Evolutionary conservation across 2,888 invertebrate genomes (phyloP).

Genomic region (Chalcosyrphus nemorum): DNA sequence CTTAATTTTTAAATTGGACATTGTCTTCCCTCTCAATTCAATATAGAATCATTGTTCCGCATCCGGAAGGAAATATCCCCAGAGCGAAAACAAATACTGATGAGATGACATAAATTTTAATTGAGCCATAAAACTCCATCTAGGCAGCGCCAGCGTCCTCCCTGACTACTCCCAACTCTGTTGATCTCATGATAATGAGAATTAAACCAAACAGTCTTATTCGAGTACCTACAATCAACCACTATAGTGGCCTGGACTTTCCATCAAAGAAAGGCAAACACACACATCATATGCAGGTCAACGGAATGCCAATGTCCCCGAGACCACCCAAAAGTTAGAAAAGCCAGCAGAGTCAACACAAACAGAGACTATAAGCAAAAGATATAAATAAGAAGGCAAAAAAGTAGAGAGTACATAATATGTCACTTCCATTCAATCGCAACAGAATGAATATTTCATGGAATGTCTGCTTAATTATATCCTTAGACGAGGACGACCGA

Average conservation of each 20-base stretch:
- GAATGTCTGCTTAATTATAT: constrained; percentile 58
- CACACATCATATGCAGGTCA: background rate
- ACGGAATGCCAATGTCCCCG: constrained; percentile 37
- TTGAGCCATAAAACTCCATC: constrained; percentile 45
- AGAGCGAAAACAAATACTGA: constrained; percentile 11
- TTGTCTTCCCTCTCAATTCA: background rate
- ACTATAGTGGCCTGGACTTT: background rate
- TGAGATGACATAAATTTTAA: constrained; percentile 58
- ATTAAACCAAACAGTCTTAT: constrained; percentile 51
- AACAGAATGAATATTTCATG: constrained; percentile 63
- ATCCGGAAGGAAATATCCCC: background rate
- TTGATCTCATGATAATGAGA: constrained; percentile 64
- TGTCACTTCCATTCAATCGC: constrained; percentile 18
- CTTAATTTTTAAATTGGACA: background rate
- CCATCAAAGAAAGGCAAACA: background rate
- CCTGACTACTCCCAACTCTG: constrained; percentile 18
- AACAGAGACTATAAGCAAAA: background rate
- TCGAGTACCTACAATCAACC: background rate
- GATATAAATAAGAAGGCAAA: background rate
- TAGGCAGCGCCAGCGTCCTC: constrained; percentile 4
- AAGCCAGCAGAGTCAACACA: constrained; percentile 36
- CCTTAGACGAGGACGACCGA: constrained; percentile 16
- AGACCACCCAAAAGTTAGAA: constrained; percentile 22
- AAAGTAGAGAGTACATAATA: background rate
- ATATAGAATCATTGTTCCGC: background rate